Evolutionary conservation across 2,888 invertebrate species (phyloP).

Genomic region (Drosophila antonietae): DNA sequence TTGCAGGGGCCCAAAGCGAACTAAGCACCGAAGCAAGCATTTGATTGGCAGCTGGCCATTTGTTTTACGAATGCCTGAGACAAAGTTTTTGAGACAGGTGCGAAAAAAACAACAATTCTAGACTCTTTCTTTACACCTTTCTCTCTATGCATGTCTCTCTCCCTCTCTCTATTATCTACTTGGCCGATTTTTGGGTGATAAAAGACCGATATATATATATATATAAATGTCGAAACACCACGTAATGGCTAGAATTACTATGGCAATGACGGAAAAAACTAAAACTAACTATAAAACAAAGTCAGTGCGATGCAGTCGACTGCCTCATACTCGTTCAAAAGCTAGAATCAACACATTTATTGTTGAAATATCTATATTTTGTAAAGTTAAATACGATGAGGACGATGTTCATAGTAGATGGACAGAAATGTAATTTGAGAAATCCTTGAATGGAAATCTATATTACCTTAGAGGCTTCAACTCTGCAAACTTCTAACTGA

Average conservation of each 20-base stretch:
- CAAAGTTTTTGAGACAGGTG: conserved; percentile 5
- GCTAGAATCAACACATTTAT: not conserved
- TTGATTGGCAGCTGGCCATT: conserved; percentile 76
- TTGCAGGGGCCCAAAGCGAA: conserved; percentile 1
- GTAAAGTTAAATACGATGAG: too few relatives aligned
- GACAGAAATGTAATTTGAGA: too few relatives aligned
- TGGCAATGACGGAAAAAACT: not conserved
- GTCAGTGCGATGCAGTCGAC: not conserved
- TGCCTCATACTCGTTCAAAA: not conserved
- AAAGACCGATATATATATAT: conserved; percentile 14
- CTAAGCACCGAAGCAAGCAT: conserved; percentile 26
- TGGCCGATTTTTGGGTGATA: conserved; percentile 16
- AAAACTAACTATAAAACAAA: not conserved
- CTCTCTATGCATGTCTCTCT: conserved; percentile 21
- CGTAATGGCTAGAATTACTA: conserved; percentile 4
- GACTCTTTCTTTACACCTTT: not conserved
- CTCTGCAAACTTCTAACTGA: too few relatives aligned
- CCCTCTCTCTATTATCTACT: conserved; percentile 24
- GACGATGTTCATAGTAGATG: too few relatives aligned
- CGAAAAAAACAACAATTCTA: conserved; percentile 2
- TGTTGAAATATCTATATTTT: too few relatives aligned
- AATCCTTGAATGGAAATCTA: too few relatives aligned
- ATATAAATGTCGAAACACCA: conserved; percentile 8
- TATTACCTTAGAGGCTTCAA: too few relatives aligned
- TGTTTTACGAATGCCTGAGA: conserved; percentile 36